Conservation (phyloP, 2,888 invertebrate genomes). For the Drosophila vallismaia region DNA sequence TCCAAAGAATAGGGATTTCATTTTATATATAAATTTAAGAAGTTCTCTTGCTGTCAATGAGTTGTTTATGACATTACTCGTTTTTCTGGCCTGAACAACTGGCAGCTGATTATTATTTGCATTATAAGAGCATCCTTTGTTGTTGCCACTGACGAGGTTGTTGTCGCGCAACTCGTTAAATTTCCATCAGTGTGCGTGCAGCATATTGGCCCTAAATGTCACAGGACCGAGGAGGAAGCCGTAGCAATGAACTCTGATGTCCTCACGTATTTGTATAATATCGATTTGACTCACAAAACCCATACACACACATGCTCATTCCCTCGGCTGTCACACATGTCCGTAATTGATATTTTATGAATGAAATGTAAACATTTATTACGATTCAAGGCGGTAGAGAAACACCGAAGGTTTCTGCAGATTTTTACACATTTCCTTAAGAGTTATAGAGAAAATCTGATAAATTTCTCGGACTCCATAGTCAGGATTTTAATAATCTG, state of each 20-base stretch:
- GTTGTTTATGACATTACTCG: slow-evolving; percentile 58
- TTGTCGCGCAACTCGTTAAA: slow-evolving; percentile 72
- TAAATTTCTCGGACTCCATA: not conserved
- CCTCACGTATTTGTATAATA: slow-evolving; percentile 75
- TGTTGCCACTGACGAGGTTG: slow-evolving; percentile 12
- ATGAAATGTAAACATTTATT: slow-evolving; percentile 78
- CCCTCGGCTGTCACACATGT: slow-evolving; percentile 71
- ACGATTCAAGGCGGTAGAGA: slow-evolving; percentile 35
- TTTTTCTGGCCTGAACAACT: slow-evolving; percentile 23
- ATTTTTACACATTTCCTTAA: not conserved
- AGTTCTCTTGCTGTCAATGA: slow-evolving; percentile 41
- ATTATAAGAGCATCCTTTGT: slow-evolving; percentile 36
- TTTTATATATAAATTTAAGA: not conserved
- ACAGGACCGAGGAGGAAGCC: slow-evolving; percentile 40
- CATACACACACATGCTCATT: slow-evolving; percentile 27
- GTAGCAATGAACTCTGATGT: slow-evolving; percentile 75
- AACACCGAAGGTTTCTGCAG: slow-evolving; percentile 3
- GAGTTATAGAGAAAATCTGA: slow-evolving; percentile 1
- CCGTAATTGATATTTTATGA: slow-evolving; percentile 80
- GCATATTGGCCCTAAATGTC: slow-evolving; percentile 75
- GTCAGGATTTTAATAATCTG: not conserved
- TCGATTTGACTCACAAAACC: slow-evolving; percentile 74
- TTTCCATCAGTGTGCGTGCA: slow-evolving; percentile 73
- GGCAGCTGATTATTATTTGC: slow-evolving; percentile 72
- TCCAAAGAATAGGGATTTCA: too few relatives aligned